phyloP scores from a whole-genome alignment of 2,888 invertebrate genomes.

The Athalia rosae region DNA sequence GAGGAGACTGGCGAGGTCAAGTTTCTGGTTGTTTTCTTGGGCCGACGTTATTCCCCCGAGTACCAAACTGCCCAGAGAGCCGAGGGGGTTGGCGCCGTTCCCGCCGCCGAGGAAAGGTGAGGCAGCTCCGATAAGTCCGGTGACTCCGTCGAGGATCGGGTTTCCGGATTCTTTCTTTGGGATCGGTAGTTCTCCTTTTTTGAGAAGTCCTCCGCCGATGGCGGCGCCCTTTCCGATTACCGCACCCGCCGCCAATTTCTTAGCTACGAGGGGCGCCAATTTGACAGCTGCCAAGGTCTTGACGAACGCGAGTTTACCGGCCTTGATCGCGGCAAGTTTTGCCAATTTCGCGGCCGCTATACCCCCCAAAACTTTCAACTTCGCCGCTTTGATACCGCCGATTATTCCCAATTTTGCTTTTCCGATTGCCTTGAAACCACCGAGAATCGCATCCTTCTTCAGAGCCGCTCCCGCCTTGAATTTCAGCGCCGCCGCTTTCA shows the following conservation, averaged over 20 bases:
- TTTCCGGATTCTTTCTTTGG: neutral
- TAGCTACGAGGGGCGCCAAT: constrained; percentile 35
- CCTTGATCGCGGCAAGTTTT: constrained; percentile 48
- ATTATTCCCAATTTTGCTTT: constrained; percentile 42
- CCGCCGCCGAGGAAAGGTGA: constrained; percentile 10
- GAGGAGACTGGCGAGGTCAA: constrained; percentile 47
- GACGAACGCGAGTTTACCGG: constrained; percentile 42
- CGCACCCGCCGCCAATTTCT: constrained; percentile 22
- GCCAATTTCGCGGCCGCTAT: constrained; percentile 39
- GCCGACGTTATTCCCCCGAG: constrained; percentile 62
- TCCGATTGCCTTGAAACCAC: constrained; percentile 40
- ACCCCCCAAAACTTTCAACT: constrained; percentile 37
- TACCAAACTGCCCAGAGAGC: constrained; percentile 2
- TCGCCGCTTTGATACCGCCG: constrained; percentile 45
- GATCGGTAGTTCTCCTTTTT: neutral
- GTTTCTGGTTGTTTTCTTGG: constrained; percentile 67
- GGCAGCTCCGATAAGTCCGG: neutral
- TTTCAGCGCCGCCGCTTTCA: constrained; percentile 33
- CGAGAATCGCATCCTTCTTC: constrained; percentile 46
- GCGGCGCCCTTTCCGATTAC: neutral
- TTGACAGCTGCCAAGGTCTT: constrained; percentile 43
- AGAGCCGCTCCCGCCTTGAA: constrained; percentile 46
- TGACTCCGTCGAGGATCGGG: constrained; percentile 9
- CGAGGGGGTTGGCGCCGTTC: constrained; percentile 10
- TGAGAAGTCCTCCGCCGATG: neutral